phyloP scores from a whole-genome alignment of 2,797 vertebrate genomes.

The Paramormyrops hopkinsi region DNA sequence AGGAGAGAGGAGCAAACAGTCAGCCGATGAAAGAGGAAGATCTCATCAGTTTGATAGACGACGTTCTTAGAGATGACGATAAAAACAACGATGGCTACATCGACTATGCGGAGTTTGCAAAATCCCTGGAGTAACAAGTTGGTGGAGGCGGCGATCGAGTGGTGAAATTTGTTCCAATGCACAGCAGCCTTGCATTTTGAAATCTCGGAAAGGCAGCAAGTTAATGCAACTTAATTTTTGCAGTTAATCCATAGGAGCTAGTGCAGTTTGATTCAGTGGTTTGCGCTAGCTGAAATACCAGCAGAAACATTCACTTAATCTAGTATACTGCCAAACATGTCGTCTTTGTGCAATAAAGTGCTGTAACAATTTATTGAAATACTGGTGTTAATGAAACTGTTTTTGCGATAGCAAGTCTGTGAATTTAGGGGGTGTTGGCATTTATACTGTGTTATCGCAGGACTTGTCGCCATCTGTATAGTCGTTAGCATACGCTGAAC shows the following conservation, averaged over 20 bases:
- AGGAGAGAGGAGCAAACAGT: constrained; percentile 74
- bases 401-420: constrained; percentile 13
- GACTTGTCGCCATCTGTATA: neutral
- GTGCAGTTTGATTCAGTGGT: constrained; percentile 13
- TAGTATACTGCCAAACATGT: constrained; percentile 29
- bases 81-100: constrained; percentile 95
- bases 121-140: constrained; percentile 73
- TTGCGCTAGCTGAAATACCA: constrained; percentile 4
- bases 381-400: constrained; percentile 2
- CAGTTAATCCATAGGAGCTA: constrained; percentile 17
- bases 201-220: neutral
- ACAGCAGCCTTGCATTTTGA: neutral
- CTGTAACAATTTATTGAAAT: constrained; percentile 19
- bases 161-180: constrained; percentile 21
- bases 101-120: constrained; percentile 94
- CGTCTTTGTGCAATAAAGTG: constrained; percentile 17
- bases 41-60: constrained; percentile 82
- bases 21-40: constrained; percentile 83
- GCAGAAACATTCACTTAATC: constrained; percentile 17
- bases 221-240: constrained; percentile 2
- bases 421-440: constrained; percentile 3
- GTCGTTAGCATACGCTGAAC: neutral
- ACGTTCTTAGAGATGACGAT: constrained; percentile 85
- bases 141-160: constrained; percentile 3
- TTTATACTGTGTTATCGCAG: neutral